Base-by-base conservation (phyloP, 2,797 vertebrate genomes). In the Cheirogaleus major region DNA sequence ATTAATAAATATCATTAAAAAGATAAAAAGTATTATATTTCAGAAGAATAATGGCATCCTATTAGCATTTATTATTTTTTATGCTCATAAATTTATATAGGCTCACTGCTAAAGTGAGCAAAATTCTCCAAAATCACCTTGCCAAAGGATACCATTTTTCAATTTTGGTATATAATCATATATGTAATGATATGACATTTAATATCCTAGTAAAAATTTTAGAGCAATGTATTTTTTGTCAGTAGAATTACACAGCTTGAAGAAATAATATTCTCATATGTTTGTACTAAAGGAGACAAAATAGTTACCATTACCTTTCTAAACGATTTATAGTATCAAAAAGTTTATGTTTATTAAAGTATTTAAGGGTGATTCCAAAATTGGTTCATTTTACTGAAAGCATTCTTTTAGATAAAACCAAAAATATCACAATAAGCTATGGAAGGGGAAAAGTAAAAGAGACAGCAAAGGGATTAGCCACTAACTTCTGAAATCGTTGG, bases 401-500 rank as follows among this genome's bases (percentile, higher is more conserved):
- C 72, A 59, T n/a, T 73, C 11, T 87, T 73, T 73, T 32, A 73
- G 12, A 43, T 20, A 32, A 73, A 73, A 25, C 52, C 59, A 87
- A 43, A 72, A 75, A 87, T 30, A 59, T 23, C 45, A 15, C 35
- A 22, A 5, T 43, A 22, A 72, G 50, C 32, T n/a, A 23, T 23
- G 45, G 25, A 20, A 41, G 32, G 32, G 22, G 18, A 20, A 22
- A 45, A 75, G 30, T 17, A 32, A 45, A 75, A 45, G 45, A 75
- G 43, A 25, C 17, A 50, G 45, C 27, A 20, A 75, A 48, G 45
- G 14, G 59, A 27, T 78, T 78, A 35, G 57, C 57, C 30, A 78
- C 23, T 87, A 97, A 98, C 98, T 97, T 67, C n/a, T 95, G 88
- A 91, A 91, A 43, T 97, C 97, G 75, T 73, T 97, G 6, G 98